Percentiles rank a stretch among this genome's conserved stretches.
phyloP scores from a whole-genome alignment of 2,888 invertebrate genomes.

The Psylliodes chrysocephalus region DNA sequence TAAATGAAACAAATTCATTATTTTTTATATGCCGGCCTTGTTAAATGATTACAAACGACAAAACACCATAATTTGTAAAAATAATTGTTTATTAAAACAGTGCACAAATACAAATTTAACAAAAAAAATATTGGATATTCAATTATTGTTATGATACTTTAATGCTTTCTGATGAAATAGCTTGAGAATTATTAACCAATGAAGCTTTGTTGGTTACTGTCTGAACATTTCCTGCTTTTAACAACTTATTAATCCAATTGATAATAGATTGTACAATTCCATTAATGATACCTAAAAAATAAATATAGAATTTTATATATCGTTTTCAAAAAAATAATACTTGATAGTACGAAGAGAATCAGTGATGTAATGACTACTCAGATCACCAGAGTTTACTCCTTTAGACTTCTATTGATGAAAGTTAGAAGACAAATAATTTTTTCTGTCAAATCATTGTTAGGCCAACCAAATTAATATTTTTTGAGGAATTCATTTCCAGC shows the following conservation, averaged over 20 bases:
- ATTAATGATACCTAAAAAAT: conserved; percentile 55
- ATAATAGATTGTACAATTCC: conserved; percentile 52
- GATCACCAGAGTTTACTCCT: too few species aligned
- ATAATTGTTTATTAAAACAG: conserved; percentile 19
- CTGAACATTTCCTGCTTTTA: conserved; percentile 24
- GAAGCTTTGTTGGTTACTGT: conserved; percentile 3
- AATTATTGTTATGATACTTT: conserved; percentile 16
- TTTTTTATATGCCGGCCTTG: too few species aligned
- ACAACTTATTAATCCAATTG: conserved; percentile 44
- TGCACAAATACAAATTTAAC: background rate
- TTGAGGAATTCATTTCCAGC: too few species aligned
- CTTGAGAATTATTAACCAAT: conserved; percentile 6
- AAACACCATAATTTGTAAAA: conserved; percentile 17
- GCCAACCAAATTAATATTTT: too few species aligned
- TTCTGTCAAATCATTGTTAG: too few species aligned
- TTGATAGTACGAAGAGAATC: too few species aligned
- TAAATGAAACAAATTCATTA: too few species aligned
- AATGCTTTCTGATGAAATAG: conserved; percentile 10
- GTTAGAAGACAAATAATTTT: too few species aligned
- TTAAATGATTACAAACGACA: too few species aligned
- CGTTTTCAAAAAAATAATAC: conserved; percentile 1
- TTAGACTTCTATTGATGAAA: too few species aligned
- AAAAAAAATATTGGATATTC: background rate
- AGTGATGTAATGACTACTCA: too few species aligned
- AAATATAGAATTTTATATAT: conserved; percentile 14